phyloP scores from a whole-genome alignment of 2,888 invertebrate species.

The Orgyia antiqua region DNA sequence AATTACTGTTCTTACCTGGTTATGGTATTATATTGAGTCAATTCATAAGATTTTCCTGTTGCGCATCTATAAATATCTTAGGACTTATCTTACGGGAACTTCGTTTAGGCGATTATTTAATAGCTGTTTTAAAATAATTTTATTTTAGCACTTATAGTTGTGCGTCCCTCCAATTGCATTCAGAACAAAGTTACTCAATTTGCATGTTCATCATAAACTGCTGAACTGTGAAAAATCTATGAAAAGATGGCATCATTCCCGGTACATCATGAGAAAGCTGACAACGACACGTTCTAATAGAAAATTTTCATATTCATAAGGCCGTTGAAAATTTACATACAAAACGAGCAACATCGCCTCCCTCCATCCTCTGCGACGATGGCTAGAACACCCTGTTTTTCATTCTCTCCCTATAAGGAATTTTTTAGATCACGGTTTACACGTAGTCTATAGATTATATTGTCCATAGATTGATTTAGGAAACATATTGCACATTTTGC shows the following conservation, averaged over 20 bases:
- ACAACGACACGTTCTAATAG: slow-evolving; percentile 76
- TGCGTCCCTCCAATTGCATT: too few species aligned
- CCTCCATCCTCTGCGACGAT: slow-evolving; percentile 32
- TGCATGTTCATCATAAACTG: slow-evolving; percentile 40
- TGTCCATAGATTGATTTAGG: too few species aligned
- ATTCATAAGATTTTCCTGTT: too few species aligned
- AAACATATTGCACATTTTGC: too few species aligned
- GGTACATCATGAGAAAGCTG: slow-evolving; percentile 66
- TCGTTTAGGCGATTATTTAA: too few species aligned
- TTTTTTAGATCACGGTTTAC: slow-evolving; percentile 46
- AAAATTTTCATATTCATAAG: slow-evolving; percentile 79
- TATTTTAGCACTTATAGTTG: too few species aligned
- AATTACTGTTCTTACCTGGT: too few species aligned
- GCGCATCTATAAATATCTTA: too few species aligned
- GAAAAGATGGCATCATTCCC: slow-evolving; percentile 43
- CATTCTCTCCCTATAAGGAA: slow-evolving; percentile 57
- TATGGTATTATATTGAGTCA: too few species aligned
- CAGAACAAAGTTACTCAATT: slow-evolving; percentile 35
- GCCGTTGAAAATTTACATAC: slow-evolving; percentile 73
- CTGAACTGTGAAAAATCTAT: slow-evolving; percentile 48
- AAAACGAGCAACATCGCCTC: slow-evolving; percentile 69
- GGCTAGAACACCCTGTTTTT: slow-evolving; percentile 59
- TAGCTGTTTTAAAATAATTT: too few species aligned
- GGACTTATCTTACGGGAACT: too few species aligned
- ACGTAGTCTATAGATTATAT: slow-evolving; percentile 22